Evolutionary conservation across 2,113 vertebrate genomes (phyloP).

Genomic region (Pituophis catenifer): DNA sequence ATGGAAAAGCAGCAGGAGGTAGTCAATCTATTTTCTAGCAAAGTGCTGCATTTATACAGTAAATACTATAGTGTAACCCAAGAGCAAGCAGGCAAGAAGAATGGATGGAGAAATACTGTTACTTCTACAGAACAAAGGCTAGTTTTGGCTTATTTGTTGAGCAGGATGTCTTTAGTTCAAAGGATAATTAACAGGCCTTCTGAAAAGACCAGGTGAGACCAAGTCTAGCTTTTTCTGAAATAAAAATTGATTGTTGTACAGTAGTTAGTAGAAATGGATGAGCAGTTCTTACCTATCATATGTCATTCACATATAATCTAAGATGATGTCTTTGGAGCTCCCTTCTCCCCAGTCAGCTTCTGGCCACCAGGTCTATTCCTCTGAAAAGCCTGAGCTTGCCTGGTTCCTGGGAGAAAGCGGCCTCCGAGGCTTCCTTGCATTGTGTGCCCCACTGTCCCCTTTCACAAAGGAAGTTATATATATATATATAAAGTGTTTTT

Average conservation of each 20-base stretch:
- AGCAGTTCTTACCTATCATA: background rate
- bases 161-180: constrained; percentile 68
- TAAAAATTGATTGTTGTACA: background rate
- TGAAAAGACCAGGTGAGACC: constrained; percentile 67
- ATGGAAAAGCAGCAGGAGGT: constrained; percentile 29
- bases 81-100: constrained; percentile 24
- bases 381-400: background rate
- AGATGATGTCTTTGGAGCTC: background rate
- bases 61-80: constrained; percentile 67
- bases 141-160: constrained; percentile 61
- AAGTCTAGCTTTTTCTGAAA: background rate
- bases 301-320: background rate
- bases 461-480: background rate
- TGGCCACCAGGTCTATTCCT: background rate
- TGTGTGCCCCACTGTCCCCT: background rate
- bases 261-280: background rate
- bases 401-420: background rate
- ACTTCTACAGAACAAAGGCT: constrained; percentile 37
- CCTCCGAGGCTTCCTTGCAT: background rate
- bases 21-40: constrained; percentile 69
- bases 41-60: constrained; percentile 70
- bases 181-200: constrained; percentile 63
- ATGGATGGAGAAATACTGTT: constrained; percentile 16
- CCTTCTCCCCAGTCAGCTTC: background rate
- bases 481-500: background rate